Percentiles rank a stretch among this genome's conserved stretches.
Evolutionary conservation across 2,113 vertebrate genomes (phyloP).

Genomic region (Petrocephalus zakoni): DNA sequence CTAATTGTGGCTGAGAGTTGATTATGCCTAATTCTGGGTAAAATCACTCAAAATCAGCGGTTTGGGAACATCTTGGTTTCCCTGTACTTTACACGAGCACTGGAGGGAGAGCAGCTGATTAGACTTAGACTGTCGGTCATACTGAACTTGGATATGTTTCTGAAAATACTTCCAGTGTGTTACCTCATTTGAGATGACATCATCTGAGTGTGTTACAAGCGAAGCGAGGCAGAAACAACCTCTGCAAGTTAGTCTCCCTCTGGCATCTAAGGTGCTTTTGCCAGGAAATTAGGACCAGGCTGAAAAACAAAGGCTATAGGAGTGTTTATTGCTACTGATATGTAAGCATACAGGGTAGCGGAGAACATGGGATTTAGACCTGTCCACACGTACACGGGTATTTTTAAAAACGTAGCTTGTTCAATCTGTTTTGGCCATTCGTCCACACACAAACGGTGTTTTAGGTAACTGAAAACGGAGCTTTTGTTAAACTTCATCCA

Average conservation of each 20-base stretch:
- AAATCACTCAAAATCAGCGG: not conserved
- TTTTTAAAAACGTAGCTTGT: too few species aligned
- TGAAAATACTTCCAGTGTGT: not conserved
- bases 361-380: not conserved
- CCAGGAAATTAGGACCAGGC: not conserved
- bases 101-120: not conserved
- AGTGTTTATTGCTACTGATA: not conserved
- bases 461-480: too few species aligned
- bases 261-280: not conserved
- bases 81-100: not conserved
- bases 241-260: not conserved
- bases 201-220: not conserved
- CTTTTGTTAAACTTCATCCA: too few species aligned
- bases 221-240: not conserved
- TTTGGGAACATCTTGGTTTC: not conserved
- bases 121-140: not conserved
- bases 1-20: not conserved
- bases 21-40: not conserved
- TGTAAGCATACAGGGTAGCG: not conserved
- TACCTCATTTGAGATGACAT: not conserved
- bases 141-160: not conserved
- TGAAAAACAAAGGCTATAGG: not conserved
- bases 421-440: too few species aligned
- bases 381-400: not conserved
- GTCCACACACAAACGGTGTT: too few species aligned